A percentile compares a stretch with the other conserved stretches of the same genome.
phyloP scores from a whole-genome alignment of 1,140 invertebrate species.

The Caenorhabditis inopinata region DNA sequence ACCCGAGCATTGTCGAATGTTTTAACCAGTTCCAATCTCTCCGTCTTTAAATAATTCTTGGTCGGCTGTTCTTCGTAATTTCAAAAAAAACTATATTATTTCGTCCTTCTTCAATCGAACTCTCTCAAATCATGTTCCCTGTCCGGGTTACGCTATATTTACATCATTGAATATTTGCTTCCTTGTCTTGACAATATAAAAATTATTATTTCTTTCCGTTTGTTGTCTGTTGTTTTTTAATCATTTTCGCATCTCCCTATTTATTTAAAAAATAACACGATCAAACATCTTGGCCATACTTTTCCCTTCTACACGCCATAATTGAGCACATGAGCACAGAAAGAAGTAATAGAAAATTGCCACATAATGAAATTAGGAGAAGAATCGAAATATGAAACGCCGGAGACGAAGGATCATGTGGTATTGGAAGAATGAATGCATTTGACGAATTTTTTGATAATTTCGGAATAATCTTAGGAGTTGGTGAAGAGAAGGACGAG shows the following conservation, averaged over 20 bases:
- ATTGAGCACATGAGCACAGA: slow-evolving; percentile 8
- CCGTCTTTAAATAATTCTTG: background rate
- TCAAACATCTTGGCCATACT: background rate
- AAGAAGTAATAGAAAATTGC: slow-evolving; percentile 25
- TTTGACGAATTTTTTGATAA: background rate
- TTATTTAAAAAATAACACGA: background rate
- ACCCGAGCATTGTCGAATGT: background rate
- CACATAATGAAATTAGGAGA: slow-evolving; percentile 18
- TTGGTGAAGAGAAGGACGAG: background rate
- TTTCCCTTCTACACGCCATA: slow-evolving; percentile 4
- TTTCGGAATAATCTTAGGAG: background rate
- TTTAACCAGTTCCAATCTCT: slow-evolving; percentile 26
- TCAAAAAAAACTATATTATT: background rate
- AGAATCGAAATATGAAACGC: slow-evolving; percentile 5
- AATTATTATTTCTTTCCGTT: background rate
- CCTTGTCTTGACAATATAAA: background rate
- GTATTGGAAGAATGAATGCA: background rate
- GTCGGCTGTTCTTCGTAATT: background rate
- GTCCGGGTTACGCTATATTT: too few relatives aligned
- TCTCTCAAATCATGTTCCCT: background rate
- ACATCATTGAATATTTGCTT: background rate
- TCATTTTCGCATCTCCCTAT: background rate
- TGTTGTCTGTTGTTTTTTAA: background rate
- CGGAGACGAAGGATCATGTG: background rate
- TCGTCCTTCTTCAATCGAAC: background rate